Conservation (phyloP, 2,888 invertebrate genomes). For the Metopia argyrocephala region DNA sequence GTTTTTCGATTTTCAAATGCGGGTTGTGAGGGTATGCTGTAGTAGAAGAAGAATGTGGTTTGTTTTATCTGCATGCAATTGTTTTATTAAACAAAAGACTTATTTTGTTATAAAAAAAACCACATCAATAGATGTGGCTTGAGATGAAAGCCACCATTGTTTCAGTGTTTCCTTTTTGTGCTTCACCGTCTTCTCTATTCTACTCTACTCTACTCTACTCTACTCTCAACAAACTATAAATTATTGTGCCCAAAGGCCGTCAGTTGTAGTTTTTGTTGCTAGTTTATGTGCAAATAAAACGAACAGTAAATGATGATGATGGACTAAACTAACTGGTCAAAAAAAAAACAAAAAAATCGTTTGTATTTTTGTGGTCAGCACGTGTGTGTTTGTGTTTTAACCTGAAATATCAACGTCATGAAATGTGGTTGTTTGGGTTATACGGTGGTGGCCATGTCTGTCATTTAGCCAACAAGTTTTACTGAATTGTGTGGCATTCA, state of each 20-base stretch:
- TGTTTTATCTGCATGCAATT: neutral
- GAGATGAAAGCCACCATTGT: conserved; percentile 55
- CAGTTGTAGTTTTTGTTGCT: conserved; percentile 21
- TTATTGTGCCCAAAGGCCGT: conserved; percentile 76
- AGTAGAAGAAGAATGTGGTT: too few relatives aligned
- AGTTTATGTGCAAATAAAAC: neutral
- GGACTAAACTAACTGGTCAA: neutral
- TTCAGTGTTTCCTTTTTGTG: conserved; percentile 27
- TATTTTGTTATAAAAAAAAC: too few relatives aligned
- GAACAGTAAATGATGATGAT: neutral
- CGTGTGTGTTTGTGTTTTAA: neutral
- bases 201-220: neutral
- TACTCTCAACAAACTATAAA: conserved; percentile 71
- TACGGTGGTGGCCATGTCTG: neutral
- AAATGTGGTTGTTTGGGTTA: neutral
- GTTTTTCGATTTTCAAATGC: neutral
- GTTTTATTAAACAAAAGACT: neutral
- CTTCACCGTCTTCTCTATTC: neutral
- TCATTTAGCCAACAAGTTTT: neutral
- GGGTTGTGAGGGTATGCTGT: neutral
- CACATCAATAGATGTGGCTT: conserved; percentile 48
- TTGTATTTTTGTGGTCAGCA: neutral
- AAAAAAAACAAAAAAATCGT: neutral
- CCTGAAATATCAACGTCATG: neutral
- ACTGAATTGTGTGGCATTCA: neutral